Conservation (phyloP, 2,113 vertebrate genomes). For the Microcebus tavaratra region DNA sequence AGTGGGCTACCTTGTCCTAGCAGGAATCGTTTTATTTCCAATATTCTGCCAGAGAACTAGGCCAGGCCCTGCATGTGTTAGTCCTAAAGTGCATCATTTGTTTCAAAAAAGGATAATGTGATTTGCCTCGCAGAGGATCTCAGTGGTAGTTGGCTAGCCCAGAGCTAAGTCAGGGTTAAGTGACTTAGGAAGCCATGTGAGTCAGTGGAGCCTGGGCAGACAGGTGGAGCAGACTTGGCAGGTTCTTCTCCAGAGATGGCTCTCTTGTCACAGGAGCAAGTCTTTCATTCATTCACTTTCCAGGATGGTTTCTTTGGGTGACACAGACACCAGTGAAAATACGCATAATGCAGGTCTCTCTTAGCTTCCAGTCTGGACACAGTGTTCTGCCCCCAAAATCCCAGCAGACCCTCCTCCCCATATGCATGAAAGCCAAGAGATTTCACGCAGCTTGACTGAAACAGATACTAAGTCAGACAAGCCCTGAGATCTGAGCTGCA, state of each 20-base stretch:
- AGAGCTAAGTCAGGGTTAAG: conserved; percentile 57
- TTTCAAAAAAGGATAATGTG: conserved; percentile 46
- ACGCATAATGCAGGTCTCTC: conserved; percentile 56
- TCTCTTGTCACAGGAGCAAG: conserved; percentile 42
- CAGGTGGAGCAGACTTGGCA: conserved; percentile 63
- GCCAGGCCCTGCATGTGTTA: background rate
- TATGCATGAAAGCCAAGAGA: background rate
- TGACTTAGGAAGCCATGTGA: conserved; percentile 44
- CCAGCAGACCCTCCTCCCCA: background rate
- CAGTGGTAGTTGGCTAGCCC: conserved; percentile 53
- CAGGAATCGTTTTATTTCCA: background rate
- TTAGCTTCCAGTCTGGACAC: conserved; percentile 40
- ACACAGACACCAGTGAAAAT: conserved; percentile 68
- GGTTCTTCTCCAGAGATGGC: conserved; percentile 49
- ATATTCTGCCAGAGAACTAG: conserved; percentile 31
- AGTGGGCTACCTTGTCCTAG: conserved; percentile 42
- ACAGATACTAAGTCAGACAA: background rate
- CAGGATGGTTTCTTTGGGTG: conserved; percentile 71
- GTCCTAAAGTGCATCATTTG: conserved; percentile 45
- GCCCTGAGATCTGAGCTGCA: background rate
- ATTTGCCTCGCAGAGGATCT: conserved; percentile 41
- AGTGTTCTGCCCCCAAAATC: background rate
- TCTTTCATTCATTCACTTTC: conserved; percentile 49
- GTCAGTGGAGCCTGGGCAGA: conserved; percentile 48
- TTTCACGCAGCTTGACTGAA: conserved; percentile 62